Percentiles rank a stretch among this genome's conserved stretches.
phyloP scores from a whole-genome alignment of 2,797 vertebrate genomes.

The Rachycentron canadum region DNA sequence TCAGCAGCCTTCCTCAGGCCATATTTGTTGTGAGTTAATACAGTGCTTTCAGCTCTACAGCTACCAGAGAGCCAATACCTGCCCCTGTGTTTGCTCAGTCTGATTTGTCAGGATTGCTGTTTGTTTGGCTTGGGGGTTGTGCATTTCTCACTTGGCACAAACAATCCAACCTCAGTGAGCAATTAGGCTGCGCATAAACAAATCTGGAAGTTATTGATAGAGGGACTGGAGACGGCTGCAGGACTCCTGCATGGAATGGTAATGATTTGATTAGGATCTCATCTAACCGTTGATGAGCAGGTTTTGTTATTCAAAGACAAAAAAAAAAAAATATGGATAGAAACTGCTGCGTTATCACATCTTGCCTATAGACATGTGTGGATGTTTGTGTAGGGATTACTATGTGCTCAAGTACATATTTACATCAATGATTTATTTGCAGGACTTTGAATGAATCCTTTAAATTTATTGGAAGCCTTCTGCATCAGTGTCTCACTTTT shows the following conservation, averaged over 20 bases:
- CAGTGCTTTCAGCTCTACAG: conserved; percentile 45
- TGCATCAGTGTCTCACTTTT: conserved; percentile 18
- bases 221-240: conserved; percentile 19
- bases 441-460: conserved; percentile 22
- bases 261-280: conserved; percentile 61
- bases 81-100: conserved; percentile 56
- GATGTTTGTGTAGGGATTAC: conserved; percentile 1
- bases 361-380: background rate
- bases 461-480: conserved; percentile 26
- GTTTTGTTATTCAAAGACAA: conserved; percentile 28
- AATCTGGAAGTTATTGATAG: conserved; percentile 67
- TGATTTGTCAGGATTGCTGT: conserved; percentile 62
- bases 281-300: conserved; percentile 48
- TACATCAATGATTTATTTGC: conserved; percentile 17
- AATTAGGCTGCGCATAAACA: conserved; percentile 70
- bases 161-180: conserved; percentile 58
- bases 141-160: conserved; percentile 64
- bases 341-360: background rate
- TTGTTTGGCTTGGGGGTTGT: conserved; percentile 60
- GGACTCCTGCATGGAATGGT: conserved; percentile 54
- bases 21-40: conserved; percentile 59
- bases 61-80: conserved; percentile 57
- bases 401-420: conserved; percentile 6
- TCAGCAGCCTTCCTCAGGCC: conserved; percentile 33
- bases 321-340: conserved; percentile 3